Base-by-base conservation (phyloP, 1,140 invertebrate genomes). In the Heliothis subflexa region DNA sequence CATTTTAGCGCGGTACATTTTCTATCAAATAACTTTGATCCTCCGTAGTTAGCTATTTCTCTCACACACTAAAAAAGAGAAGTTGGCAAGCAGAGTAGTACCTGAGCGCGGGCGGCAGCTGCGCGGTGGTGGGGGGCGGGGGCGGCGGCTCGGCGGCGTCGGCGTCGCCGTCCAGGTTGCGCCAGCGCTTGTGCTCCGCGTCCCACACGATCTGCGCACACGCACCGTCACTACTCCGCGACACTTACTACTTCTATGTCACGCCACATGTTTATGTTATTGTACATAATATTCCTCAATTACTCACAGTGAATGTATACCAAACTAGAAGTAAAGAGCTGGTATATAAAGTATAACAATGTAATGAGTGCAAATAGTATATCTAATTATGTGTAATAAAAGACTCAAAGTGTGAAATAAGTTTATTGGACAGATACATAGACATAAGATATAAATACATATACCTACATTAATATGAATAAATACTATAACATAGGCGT, bases 161-260 rank as follows among this genome's bases (percentile, higher is more conserved):
- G 12, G 95, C 96, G 86, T 96, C 96, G 57, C 96, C 97, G 84
- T 98, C 97, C 59, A 96, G 96, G 91, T 99, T 98, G n/a, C 96
- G 95, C 98, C 98, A 99, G 80, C 96, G 96, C 84, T 98, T 98
- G 81, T 96, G 96, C 10, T 97, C 96, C 72, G 96, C 95, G 95
- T 99, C 98, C 98, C 98, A 99, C 16, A 99, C 97, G 95, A 99
- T 99, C 97, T 98, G 88, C 12, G 86, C 87, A 76, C 28, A 28
- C 59, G 21, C 21, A 25, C 21, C 21, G 21, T 25, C 21, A 25
- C 21, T 25, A 25, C 21, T 0, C 21, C 21, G 21, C 21, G 21
- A 25, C 21, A 25, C 21, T 25, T 25, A 25, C 21, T 25, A 25
- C 21, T 25, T 25, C 21, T 1, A 16, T 52, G 11, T 28, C 18